Percentiles rank a stretch among this genome's conserved stretches.
Conservation (phyloP, 2,888 invertebrate species). For the Scelioninae gen. 1 region DNA sequence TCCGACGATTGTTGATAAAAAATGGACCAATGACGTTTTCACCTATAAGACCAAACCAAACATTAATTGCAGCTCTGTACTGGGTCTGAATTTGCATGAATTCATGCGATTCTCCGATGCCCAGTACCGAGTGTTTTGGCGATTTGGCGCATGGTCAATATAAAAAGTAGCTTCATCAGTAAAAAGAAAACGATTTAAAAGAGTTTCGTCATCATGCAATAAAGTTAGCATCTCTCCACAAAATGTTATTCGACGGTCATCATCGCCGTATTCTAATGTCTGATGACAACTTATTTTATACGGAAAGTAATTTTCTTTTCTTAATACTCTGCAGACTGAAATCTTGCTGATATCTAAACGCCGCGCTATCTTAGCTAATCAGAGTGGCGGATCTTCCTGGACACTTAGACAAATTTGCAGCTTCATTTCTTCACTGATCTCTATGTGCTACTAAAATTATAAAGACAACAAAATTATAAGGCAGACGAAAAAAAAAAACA, state of each 20-base stretch:
- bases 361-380: constrained; percentile 5
- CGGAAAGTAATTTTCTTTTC: constrained; percentile 7
- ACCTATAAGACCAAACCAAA: constrained; percentile 13
- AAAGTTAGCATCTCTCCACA: constrained; percentile 3
- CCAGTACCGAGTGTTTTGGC: constrained; percentile 12
- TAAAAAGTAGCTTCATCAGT: constrained; percentile 29
- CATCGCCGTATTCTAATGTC: constrained; percentile 10
- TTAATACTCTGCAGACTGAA: constrained; percentile 15
- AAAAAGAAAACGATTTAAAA: constrained; percentile 8
- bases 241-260: constrained; percentile 6
- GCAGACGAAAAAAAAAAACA: no score
- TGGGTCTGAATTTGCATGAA: constrained; percentile 22
- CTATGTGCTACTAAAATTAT: no score
- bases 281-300: constrained; percentile 25
- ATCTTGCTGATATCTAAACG: neutral
- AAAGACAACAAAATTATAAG: no score
- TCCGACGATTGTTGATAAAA: no score
- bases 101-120: constrained; percentile 8
- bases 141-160: constrained; percentile 25
- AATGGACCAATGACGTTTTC: constrained; percentile 23
- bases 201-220: neutral
- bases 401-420: constrained; percentile 7
- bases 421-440: neutral
- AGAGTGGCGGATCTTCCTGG: neutral
- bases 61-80: constrained; percentile 7